Conservation (phyloP, 2,888 invertebrate genomes). For the Drosophila austrosaltans region DNA sequence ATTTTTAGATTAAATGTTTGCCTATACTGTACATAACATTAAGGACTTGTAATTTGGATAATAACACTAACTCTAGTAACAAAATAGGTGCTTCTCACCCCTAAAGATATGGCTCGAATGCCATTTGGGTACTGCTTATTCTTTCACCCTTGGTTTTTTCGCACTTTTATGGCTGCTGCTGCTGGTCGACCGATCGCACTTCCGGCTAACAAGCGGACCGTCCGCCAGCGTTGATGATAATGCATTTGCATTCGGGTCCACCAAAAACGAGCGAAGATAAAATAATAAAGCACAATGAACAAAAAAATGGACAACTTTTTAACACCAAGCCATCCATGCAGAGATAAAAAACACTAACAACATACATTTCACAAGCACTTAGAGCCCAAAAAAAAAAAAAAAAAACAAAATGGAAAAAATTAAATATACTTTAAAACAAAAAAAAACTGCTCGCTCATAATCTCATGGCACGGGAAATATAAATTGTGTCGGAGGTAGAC, state of each 20-base stretch:
- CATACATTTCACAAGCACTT: slow-evolving; percentile 69
- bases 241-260: slow-evolving; percentile 63
- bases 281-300: slow-evolving; percentile 37
- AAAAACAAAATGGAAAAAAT: slow-evolving; percentile 22
- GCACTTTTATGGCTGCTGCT: slow-evolving; percentile 41
- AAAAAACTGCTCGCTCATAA: slow-evolving; percentile 56
- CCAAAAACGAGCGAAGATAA: slow-evolving; percentile 53
- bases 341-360: slow-evolving; percentile 68
- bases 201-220: slow-evolving; percentile 33
- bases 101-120: slow-evolving; percentile 47
- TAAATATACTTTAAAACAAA: slow-evolving; percentile 13
- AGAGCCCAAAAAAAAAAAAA: slow-evolving; percentile 46
- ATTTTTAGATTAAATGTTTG: no score
- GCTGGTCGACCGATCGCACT: slow-evolving; percentile 52
- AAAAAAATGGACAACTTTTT: slow-evolving; percentile 25
- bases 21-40: no score
- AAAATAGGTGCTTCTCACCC: slow-evolving; percentile 32
- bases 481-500: slow-evolving; percentile 55
- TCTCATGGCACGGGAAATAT: slow-evolving; percentile 68
- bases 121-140: slow-evolving; percentile 26
- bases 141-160: slow-evolving; percentile 16
- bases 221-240: slow-evolving; percentile 72
- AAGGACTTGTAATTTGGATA: no score
- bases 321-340: slow-evolving; percentile 70
- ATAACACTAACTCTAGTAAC: not conserved